Base-by-base conservation (phyloP, 2,113 vertebrate genomes). In the Saguinus imperator region DNA sequence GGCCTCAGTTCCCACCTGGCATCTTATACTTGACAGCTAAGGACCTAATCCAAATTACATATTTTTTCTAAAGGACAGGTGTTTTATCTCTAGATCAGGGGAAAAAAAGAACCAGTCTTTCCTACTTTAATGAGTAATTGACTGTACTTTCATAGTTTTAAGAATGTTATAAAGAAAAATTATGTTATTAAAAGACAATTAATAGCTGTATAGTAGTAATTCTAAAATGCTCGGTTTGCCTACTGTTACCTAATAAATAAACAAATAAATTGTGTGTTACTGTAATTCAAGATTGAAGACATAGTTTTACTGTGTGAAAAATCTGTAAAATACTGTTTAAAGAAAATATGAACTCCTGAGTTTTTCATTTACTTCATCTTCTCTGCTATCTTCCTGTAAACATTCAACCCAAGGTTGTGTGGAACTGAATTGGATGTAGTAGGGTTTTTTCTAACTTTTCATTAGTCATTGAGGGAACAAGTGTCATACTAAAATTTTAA, bases 401-500 rank as follows among this genome's bases (percentile, higher is more conserved):
- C 5, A 89, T 43, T 58, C 72, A 96, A 70, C 29, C 13, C 9
- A 79, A 81, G 3, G 18, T 77, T 75, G 10, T 43, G 8, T 77
- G 40, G 27, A 92, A 88, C 18, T 92, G 57, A 95, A 91, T 27
- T 72, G 32, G 85, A 48, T 83, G 25, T 29, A 8, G n/a, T 57
- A 43, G n/a, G 6, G 23, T 4, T 45, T 48, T 48, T 98, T 84
- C 40, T 64, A 76, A 82, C 7, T 96, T 27, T 82, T 95, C 81
- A 50, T 85, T 91, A 91, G 57, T 94, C 58, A 90, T 43, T 77
- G 50, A 29, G n/a, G 11, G 52, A 76, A 61, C 8, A 52, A 92
- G 21, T 43, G 8, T 66, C 27, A 70, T 32, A 29, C 5, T 87
- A 89, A 95, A 87, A 89, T 76, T 96, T 97, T 73, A 89, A 37